phyloP scores from a whole-genome alignment of 2,113 vertebrate species.

The Oryzias javanicus region DNA sequence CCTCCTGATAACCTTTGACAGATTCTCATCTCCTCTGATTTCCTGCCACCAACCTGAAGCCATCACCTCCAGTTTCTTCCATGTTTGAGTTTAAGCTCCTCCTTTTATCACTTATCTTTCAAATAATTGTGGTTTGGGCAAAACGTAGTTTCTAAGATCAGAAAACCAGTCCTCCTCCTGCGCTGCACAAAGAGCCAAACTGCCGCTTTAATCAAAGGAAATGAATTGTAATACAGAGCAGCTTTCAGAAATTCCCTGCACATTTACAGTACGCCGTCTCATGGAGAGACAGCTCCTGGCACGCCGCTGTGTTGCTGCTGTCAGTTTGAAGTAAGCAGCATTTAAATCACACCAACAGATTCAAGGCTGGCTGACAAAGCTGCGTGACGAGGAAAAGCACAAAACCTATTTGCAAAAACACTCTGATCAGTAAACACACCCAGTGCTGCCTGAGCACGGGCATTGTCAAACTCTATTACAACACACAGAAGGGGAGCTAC shows the following conservation, averaged over 20 bases:
- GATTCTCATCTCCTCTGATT: constrained; percentile 53
- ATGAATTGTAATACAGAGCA: constrained; percentile 42
- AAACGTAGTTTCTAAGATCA: too few species aligned
- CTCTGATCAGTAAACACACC: constrained; percentile 1
- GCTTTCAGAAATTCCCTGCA: constrained; percentile 20
- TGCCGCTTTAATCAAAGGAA: constrained; percentile 35
- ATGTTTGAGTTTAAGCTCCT: constrained; percentile 24
- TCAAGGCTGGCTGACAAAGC: constrained; percentile 48
- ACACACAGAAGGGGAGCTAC: constrained; percentile 27
- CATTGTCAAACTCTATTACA: constrained; percentile 56
- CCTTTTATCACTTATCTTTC: constrained; percentile 11
- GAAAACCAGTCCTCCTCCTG: too few species aligned
- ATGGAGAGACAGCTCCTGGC: constrained; percentile 55
- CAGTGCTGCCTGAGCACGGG: constrained; percentile 20
- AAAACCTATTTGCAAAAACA: constrained; percentile 40
- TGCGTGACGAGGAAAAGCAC: constrained; percentile 47
- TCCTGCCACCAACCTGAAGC: constrained; percentile 30
- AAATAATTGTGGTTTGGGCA: too few species aligned
- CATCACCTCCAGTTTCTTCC: constrained; percentile 34
- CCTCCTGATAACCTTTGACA: constrained; percentile 58
- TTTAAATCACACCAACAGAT: constrained; percentile 58
- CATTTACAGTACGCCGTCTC: constrained; percentile 30
- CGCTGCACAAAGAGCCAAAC: constrained; percentile 11
- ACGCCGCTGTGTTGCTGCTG: constrained; percentile 35
- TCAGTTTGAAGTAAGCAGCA: constrained; percentile 58